Evolutionary conservation across 2,888 invertebrate species (phyloP).

Genomic region (Apomyelois bistriatella): DNA sequence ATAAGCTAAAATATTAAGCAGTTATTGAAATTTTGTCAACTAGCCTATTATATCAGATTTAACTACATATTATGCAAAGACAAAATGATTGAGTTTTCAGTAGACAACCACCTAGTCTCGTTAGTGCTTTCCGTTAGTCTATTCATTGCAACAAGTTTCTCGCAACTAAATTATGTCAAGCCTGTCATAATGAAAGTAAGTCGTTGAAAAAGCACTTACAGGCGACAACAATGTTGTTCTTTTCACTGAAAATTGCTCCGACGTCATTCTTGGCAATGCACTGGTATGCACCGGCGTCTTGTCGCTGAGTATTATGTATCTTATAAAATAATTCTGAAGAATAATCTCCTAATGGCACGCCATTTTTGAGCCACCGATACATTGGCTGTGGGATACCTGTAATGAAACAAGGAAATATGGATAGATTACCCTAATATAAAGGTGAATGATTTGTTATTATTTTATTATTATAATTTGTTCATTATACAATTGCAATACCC

Average conservation of each 20-base stretch:
- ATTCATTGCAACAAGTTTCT: conserved; percentile 15
- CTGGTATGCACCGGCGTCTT: conserved; percentile 94
- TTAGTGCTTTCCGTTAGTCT: background rate
- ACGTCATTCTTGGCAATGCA: conserved; percentile 95
- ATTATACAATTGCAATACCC: too few relatives aligned
- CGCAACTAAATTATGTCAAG: conserved; percentile 19
- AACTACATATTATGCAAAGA: background rate
- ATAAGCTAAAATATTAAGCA: too few relatives aligned
- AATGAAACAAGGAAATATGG: conserved; percentile 21
- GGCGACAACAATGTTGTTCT: conserved; percentile 92
- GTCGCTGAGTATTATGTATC: conserved; percentile 88
- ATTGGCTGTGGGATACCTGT: conserved; percentile 94
- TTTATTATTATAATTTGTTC: background rate
- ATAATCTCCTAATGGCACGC: conserved; percentile 87
- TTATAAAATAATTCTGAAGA: conserved; percentile 91
- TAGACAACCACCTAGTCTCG: too few relatives aligned
- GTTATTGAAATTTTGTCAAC: too few relatives aligned
- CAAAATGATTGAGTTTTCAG: background rate
- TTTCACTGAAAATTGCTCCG: conserved; percentile 95
- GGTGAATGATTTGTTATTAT: background rate
- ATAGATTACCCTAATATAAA: conserved; percentile 9
- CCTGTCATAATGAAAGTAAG: conserved; percentile 21
- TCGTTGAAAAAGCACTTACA: conserved; percentile 80
- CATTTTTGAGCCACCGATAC: conserved; percentile 96
- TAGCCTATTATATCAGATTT: too few relatives aligned